Conservation (phyloP, 2,113 vertebrate species). For the Epinephelus cyanopodus region DNA sequence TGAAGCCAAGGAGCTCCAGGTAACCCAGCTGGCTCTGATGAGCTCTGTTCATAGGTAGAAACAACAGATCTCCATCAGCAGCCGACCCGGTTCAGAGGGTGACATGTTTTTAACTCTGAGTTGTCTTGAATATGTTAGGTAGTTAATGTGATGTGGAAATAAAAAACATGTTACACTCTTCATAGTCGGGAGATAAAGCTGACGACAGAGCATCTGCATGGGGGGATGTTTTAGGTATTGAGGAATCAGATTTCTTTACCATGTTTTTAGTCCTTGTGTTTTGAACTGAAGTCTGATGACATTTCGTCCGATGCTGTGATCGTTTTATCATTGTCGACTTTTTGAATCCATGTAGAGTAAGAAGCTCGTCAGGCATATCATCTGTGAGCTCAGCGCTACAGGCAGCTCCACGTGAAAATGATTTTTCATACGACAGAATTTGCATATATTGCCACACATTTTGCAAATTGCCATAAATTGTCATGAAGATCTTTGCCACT, state of each 20-base stretch:
- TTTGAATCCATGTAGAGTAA: slow-evolving; percentile 45
- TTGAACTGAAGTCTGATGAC: slow-evolving; percentile 53
- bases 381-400: slow-evolving; percentile 61
- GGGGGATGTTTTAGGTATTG: slow-evolving; percentile 6
- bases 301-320: slow-evolving; percentile 71
- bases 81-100: slow-evolving; percentile 27
- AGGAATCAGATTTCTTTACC: slow-evolving; percentile 27
- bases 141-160: slow-evolving; percentile 15
- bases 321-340: slow-evolving; percentile 56
- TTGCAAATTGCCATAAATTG: slow-evolving; percentile 67
- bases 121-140: slow-evolving; percentile 33
- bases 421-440: slow-evolving; percentile 65
- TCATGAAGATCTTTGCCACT: slow-evolving; percentile 57
- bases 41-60: slow-evolving; percentile 25
- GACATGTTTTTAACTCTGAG: slow-evolving; percentile 46
- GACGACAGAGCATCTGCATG: slow-evolving; percentile 10
- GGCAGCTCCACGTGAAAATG: slow-evolving; percentile 63
- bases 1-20: slow-evolving; percentile 55
- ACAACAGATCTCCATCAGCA: slow-evolving; percentile 25
- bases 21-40: slow-evolving; percentile 30
- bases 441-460: slow-evolving; percentile 56
- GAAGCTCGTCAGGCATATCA: slow-evolving; percentile 51
- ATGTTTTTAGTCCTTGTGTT: slow-evolving; percentile 65
- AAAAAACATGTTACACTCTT: slow-evolving; percentile 29
- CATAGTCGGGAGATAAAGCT: slow-evolving; percentile 8